Evolutionary conservation across 2,888 invertebrate genomes (phyloP).

Genomic region (Clivina fossor): DNA sequence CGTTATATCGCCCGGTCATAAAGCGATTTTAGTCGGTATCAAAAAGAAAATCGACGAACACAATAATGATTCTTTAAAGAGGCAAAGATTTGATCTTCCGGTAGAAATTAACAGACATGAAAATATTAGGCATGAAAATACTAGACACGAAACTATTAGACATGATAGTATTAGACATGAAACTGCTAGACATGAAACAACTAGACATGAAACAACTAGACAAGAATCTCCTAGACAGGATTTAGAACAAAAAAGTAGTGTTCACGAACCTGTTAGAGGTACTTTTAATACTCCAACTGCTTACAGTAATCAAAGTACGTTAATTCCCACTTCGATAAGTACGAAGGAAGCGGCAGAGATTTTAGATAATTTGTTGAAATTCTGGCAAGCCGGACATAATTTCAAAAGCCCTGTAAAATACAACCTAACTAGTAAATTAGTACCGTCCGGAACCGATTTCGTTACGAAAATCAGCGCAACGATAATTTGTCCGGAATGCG

Average conservation of each 20-base stretch:
- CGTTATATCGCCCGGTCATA: neutral
- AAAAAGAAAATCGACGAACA: neutral
- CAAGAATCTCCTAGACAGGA: too few species aligned
- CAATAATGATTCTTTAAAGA: neutral
- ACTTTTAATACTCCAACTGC: too few species aligned
- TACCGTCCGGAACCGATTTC: neutral
- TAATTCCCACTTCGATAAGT: neutral
- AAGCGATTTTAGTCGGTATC: constrained; percentile 3
- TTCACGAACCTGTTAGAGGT: too few species aligned
- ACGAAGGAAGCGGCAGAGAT: neutral
- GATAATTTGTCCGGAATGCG: neutral
- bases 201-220: neutral
- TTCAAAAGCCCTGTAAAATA: neutral
- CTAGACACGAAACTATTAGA: neutral
- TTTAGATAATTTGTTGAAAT: neutral
- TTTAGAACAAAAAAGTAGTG: too few species aligned
- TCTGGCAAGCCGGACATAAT: neutral
- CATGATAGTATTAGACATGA: neutral
- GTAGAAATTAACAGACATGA: neutral
- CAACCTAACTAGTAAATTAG: neutral
- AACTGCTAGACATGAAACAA: neutral
- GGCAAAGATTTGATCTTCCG: too few species aligned
- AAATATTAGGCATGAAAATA: neutral
- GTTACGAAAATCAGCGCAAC: constrained; percentile 3
- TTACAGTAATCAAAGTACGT: too few species aligned